phyloP scores from a whole-genome alignment of 2,113 vertebrate genomes.

The Hippoglossus stenolepis region DNA sequence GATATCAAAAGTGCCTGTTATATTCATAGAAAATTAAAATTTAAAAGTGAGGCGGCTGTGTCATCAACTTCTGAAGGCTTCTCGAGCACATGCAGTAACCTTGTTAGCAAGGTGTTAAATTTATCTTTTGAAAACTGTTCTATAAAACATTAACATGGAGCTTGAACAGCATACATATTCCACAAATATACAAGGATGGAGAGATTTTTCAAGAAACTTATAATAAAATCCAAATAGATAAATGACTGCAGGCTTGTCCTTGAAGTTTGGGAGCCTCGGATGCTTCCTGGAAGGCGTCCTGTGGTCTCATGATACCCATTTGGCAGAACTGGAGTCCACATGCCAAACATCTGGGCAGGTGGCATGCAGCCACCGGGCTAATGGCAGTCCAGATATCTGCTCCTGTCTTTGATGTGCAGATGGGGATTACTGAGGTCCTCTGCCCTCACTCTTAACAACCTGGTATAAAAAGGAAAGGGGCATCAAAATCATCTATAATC shows the following conservation, averaged over 20 bases:
- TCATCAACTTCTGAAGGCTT: constrained; percentile 42
- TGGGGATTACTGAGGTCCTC: constrained; percentile 58
- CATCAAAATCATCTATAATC: constrained; percentile 54
- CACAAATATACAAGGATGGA: constrained; percentile 5
- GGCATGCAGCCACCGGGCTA: constrained; percentile 68
- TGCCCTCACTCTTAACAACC: constrained; percentile 57
- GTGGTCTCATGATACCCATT: constrained; percentile 61
- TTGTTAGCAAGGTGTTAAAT: constrained; percentile 35
- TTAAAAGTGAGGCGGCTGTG: constrained; percentile 25
- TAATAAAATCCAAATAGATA: background rate
- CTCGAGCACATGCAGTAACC: constrained; percentile 26
- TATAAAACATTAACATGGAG: background rate
- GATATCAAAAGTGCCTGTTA: constrained; percentile 56
- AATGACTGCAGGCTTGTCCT: constrained; percentile 39
- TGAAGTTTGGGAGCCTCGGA: constrained; percentile 49
- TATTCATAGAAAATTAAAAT: constrained; percentile 44
- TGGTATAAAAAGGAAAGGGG: constrained; percentile 41
- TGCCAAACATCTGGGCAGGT: constrained; percentile 80
- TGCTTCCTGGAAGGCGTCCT: constrained; percentile 52
- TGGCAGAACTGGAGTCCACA: constrained; percentile 62
- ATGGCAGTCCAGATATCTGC: constrained; percentile 64
- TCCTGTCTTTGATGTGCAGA: constrained; percentile 72
- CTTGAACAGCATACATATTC: background rate
- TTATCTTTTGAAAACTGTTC: constrained; percentile 35
- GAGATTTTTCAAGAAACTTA: constrained; percentile 3